Evolutionary conservation across 2,888 invertebrate genomes (phyloP).

Genomic region (Apantesis nais): DNA sequence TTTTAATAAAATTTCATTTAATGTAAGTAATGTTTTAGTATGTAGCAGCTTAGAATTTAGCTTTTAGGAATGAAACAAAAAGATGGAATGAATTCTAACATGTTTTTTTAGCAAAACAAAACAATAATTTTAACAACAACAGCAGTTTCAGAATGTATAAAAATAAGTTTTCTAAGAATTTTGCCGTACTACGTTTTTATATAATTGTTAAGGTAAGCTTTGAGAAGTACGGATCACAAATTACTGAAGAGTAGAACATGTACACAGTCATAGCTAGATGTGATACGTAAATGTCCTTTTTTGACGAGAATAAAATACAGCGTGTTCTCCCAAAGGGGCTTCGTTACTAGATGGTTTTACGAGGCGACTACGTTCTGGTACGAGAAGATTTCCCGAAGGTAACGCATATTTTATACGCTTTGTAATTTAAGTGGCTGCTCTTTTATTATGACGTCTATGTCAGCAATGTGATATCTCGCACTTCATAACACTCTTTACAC

Average conservation of each 20-base stretch:
- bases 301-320: conserved; percentile 58
- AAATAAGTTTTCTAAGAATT: not conserved
- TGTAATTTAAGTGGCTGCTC: conserved; percentile 73
- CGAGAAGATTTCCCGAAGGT: conserved; percentile 78
- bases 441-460: conserved; percentile 62
- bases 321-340: conserved; percentile 59
- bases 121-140: not conserved
- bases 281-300: conserved; percentile 55
- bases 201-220: not conserved
- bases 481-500: conserved; percentile 25
- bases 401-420: conserved; percentile 77
- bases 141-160: not conserved
- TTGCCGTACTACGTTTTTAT: not conserved
- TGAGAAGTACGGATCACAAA: not conserved
- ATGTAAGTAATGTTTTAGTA: no score
- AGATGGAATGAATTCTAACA: no score
- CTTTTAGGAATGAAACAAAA: no score
- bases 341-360: conserved; percentile 73
- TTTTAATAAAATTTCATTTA: no score
- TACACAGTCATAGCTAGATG: conserved; percentile 28
- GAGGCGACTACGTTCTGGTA: conserved; percentile 67
- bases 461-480: conserved; percentile 42
- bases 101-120: not conserved
- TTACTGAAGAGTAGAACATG: conserved; percentile 15
- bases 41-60: no score